Percentiles rank a stretch among this genome's conserved stretches.
phyloP scores from a whole-genome alignment of 2,113 vertebrate genomes.

The Seriola dumerili region DNA sequence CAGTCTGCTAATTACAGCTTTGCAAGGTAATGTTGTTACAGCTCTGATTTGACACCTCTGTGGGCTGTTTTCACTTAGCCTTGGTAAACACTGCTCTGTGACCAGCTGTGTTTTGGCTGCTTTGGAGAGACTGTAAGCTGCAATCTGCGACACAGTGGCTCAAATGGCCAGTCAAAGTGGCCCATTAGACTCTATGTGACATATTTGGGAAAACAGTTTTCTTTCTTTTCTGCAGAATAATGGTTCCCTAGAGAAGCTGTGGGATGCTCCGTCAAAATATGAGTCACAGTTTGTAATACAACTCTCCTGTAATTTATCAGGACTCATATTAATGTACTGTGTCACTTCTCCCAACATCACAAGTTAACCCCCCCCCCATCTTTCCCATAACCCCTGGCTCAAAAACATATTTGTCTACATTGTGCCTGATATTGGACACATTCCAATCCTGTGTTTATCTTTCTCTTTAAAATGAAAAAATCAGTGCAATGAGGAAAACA shows the following conservation, averaged over 20 bases:
- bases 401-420: conserved; percentile 47
- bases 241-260: conserved; percentile 26
- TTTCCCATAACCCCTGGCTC: conserved; percentile 39
- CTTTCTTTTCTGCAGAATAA: conserved; percentile 28
- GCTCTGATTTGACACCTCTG: conserved; percentile 56
- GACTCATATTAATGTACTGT: conserved; percentile 25
- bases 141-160: conserved; percentile 34
- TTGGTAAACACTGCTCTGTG: conserved; percentile 37
- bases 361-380: conserved; percentile 7
- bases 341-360: conserved; percentile 26
- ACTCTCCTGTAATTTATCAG: conserved; percentile 44
- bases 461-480: conserved; percentile 57
- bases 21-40: conserved; percentile 53
- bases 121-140: neutral
- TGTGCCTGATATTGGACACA: conserved; percentile 44
- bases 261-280: conserved; percentile 43
- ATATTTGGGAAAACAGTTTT: conserved; percentile 53
- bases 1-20: conserved; percentile 45
- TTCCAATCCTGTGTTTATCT: conserved; percentile 59
- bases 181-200: conserved; percentile 34
- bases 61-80: conserved; percentile 43
- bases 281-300: conserved; percentile 33
- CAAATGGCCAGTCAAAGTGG: conserved; percentile 44
- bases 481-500: conserved; percentile 54
- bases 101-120: conserved; percentile 45